Evolutionary conservation across 1,140 invertebrate genomes (phyloP), one percentile per base, ranked within the genome.

Genomic region (Lanistes nyassanus): DNA sequence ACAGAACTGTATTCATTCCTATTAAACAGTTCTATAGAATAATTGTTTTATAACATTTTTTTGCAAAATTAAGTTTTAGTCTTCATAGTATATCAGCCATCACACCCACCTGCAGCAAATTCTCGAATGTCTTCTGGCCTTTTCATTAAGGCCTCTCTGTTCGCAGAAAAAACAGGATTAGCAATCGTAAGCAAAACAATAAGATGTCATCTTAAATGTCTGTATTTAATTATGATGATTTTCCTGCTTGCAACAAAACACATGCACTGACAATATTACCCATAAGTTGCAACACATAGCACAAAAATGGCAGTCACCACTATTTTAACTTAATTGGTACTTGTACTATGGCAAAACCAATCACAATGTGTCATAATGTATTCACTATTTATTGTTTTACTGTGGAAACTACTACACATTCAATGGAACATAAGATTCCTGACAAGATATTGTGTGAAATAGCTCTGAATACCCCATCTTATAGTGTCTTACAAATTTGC

Each of bases 51-150:
- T 34, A 66, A 39, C 11, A 34, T 23, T 34, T 36, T 13, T 3
- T 3, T 13, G 11, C 31, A 34, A 64, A 31, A 2, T 66, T 13
- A 36, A 31, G 4, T 23, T 21, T 60, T 7, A 69, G 66, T 67
- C 7, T 71, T 62, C 39, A 13, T 62, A 53, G 7, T 26, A 37
- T 3, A 37, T 66, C n/a, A 29, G 29, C 60, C 64, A 73, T 1
- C 4, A 70, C 31, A 58, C 71, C 74, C 77, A 87, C 84, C 82
- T 78, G 87, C 85, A 80, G 87, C 87, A 86, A 86, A 88, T 76
- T 88, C 87, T 78, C 83, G 75, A 51, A 88, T 86, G 67, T 87
- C 82, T 51, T 86, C 84, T 74, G 87, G 87, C 68, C 85, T 75
- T 53, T 84, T 80, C 60, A 76, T 79, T 56, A 87, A 77, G 62